Conservation (phyloP, 2,888 invertebrate genomes). For the Caenorhabditis sp. region DNA sequence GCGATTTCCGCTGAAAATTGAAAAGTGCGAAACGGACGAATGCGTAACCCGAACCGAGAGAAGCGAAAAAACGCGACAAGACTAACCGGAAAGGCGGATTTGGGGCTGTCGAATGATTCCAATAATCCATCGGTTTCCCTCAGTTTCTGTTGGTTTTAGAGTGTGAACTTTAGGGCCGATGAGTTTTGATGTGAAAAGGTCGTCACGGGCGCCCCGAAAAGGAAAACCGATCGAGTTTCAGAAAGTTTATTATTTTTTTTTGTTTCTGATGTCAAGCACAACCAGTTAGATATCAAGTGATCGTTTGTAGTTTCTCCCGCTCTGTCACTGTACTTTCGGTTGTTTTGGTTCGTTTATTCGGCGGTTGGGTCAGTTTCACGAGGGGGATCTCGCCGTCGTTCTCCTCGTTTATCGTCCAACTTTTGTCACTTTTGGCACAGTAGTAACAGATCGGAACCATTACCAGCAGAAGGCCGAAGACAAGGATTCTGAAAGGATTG, state of each 20-base stretch:
- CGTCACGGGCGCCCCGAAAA: background rate
- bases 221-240: background rate
- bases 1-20: background rate
- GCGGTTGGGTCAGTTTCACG: background rate
- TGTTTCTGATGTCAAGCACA: background rate
- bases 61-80: background rate
- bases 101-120: too few relatives aligned
- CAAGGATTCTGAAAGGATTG: background rate
- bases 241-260: background rate
- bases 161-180: slow-evolving; percentile 24
- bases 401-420: background rate
- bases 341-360: background rate
- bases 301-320: slow-evolving; percentile 2
- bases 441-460: background rate
- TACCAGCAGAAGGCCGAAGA: background rate
- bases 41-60: background rate
- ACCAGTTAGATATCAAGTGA: slow-evolving; percentile 15
- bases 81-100: slow-evolving; percentile 14
- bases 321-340: background rate
- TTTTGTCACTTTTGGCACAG: slow-evolving; percentile 3
- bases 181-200: slow-evolving; percentile 2
- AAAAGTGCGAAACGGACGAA: background rate
- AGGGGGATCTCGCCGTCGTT: slow-evolving; percentile 1
- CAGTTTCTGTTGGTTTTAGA: slow-evolving; percentile 5
- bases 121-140: slow-evolving; percentile 23